Base-by-base conservation (phyloP, 2,797 vertebrate species). In the Acanthurus lineatus region DNA sequence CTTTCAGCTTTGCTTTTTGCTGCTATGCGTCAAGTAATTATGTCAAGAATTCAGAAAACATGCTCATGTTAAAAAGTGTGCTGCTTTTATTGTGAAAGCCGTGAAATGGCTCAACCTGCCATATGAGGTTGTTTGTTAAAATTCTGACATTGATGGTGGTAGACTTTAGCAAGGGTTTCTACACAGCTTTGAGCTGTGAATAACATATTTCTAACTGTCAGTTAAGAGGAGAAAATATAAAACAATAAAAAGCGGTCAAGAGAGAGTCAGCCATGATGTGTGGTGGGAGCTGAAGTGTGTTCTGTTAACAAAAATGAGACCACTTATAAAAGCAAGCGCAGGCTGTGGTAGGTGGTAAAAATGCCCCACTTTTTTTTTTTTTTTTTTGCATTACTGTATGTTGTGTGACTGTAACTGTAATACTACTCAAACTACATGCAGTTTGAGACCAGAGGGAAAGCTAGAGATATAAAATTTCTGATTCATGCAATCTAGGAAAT, bases 321-420 rank as follows among this genome's bases (percentile, higher is more conserved):
- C 81, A 79, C 82, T 92, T 76, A 35, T 75, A 71, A 72, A 81
- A 79, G 75, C 42, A 76, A 86, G 75, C 3, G 1, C 67, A 47
- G 59, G 61, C 57, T 77, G 49, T 25, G 76, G 79, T 86, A 77
- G 84, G 79, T 81, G 81, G 76, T 72, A 76, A 79, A 86, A 86
- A 64, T 40, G 54, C 88, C 85, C 66, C 81, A 79, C 69, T 71
- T 69, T 77, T 54, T 69, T 67, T 83, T 54, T 69, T 67, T 83
- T 87, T 81, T 80, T 4, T 60, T 57, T 54, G 19, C 61, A 62
- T 56, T 54, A 52, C 17, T 69, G 52, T 75, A 66, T 57, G 60
- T 65, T 71, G 48, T 54, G n/a, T n/a, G n/a, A n/a, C n/a, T n/a
- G n/a, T 35, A 35, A 35, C 32, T 35, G 32, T 35, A 61, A 80